Conservation (phyloP, 2,888 invertebrate genomes). For the Trichopria drosophilae region DNA sequence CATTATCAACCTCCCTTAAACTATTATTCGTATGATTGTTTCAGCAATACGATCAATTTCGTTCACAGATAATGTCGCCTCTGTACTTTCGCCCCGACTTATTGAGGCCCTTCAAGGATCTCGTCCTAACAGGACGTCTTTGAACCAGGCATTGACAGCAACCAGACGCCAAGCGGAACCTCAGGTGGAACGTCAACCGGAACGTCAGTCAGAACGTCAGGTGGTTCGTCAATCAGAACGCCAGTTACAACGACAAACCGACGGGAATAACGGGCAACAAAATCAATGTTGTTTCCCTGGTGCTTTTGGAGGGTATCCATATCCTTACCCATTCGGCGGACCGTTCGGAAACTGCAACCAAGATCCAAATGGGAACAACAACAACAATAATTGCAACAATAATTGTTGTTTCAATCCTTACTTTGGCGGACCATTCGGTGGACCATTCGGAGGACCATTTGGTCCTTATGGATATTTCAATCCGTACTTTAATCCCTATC, state of each 20-base stretch:
- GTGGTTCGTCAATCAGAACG: slow-evolving; percentile 20
- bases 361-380: too few relatives aligned
- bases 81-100: slow-evolving; percentile 41
- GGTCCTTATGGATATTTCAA: slow-evolving; percentile 27
- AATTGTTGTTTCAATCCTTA: slow-evolving; percentile 20
- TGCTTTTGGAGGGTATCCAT: too few relatives aligned
- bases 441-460: slow-evolving; percentile 22
- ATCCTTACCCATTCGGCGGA: too few relatives aligned
- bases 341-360: too few relatives aligned
- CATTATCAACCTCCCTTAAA: too few relatives aligned
- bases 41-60: too few relatives aligned
- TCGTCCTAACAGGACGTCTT: slow-evolving; percentile 29
- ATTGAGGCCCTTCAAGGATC: slow-evolving; percentile 33
- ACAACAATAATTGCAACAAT: slow-evolving; percentile 29
- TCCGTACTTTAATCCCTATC: slow-evolving; percentile 25
- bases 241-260: slow-evolving; percentile 3
- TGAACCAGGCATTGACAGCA: slow-evolving; percentile 8
- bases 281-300: slow-evolving; percentile 1
- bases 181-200: background rate
- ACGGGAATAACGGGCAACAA: slow-evolving; percentile 11
- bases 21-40: too few relatives aligned
- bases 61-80: slow-evolving; percentile 43
- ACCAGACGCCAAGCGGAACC: slow-evolving; percentile 5
- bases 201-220: too few relatives aligned
- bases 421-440: slow-evolving; percentile 14